These are phyloP conservation scores for Cabera pusaria DNA, from an alignment of 2,888 invertebrate genomes.

Conservation along the genomic window DNA sequence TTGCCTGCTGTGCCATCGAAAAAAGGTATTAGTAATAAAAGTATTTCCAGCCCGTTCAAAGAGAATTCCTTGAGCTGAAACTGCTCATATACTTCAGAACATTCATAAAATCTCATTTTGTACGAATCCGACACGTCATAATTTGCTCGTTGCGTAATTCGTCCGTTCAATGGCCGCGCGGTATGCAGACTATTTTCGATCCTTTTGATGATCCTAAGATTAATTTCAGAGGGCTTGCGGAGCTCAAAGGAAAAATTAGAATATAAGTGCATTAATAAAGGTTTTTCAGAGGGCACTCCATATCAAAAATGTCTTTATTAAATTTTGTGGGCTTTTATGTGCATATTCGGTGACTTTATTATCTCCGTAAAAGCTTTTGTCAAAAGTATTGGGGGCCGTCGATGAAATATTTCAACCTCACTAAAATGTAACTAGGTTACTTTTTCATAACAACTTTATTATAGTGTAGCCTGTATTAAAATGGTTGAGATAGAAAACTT, in stretches of 20 bases:
- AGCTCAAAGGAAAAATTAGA: constrained; percentile 78
- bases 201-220: constrained; percentile 79
- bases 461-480: too few species aligned
- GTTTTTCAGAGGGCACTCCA: constrained; percentile 69
- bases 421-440: constrained; percentile 24
- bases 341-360: constrained; percentile 66
- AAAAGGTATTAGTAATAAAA: too few species aligned
- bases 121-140: constrained; percentile 62
- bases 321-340: constrained; percentile 74
- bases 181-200: constrained; percentile 71
- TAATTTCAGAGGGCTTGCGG: constrained; percentile 69
- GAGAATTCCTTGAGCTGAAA: constrained; percentile 6
- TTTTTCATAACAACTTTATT: too few species aligned
- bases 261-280: constrained; percentile 81
- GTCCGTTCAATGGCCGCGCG: constrained; percentile 58
- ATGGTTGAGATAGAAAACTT: too few species aligned
- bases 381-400: constrained; percentile 46
- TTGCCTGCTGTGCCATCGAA: constrained; percentile 1
- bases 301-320: constrained; percentile 75
- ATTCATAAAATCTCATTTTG: constrained; percentile 12
- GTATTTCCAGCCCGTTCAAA: constrained; percentile 11
- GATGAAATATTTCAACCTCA: constrained; percentile 44
- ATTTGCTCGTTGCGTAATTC: constrained; percentile 50
- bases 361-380: constrained; percentile 60
- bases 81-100: constrained; percentile 6